These are phyloP conservation scores for Drosophila histrio DNA, from an alignment of 2,888 invertebrate genomes.

Conservation along the genomic window DNA sequence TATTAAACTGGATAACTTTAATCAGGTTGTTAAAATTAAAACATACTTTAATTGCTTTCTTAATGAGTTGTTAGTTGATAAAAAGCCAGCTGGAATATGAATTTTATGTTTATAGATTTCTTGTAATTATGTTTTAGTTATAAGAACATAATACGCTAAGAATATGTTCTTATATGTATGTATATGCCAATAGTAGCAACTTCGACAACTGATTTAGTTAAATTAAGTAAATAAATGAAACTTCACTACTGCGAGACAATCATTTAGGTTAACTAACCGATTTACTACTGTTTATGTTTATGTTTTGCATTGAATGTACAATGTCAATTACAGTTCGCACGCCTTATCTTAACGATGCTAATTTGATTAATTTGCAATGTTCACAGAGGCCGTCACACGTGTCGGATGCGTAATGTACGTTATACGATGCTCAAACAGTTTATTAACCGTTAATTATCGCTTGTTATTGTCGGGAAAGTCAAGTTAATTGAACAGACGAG, in stretches of 20 bases:
- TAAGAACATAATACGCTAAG: no score
- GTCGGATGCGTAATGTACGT: slow-evolving; percentile 59
- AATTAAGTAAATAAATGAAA: neutral
- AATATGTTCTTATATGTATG: no score
- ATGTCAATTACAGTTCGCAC: slow-evolving; percentile 48
- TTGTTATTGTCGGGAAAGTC: slow-evolving; percentile 61
- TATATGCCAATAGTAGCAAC: no score
- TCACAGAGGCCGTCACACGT: slow-evolving; percentile 42
- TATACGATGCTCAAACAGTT: slow-evolving; percentile 51
- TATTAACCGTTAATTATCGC: slow-evolving; percentile 75
- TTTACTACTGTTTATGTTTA: slow-evolving; percentile 62
- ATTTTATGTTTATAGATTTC: no score
- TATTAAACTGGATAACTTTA: neutral
- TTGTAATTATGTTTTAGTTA: no score
- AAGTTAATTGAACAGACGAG: slow-evolving; percentile 64
- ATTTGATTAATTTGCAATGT: slow-evolving; percentile 71
- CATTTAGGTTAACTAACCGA: neutral
- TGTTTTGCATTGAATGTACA: slow-evolving; percentile 47
- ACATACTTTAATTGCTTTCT: neutral
- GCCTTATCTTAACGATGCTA: slow-evolving; percentile 63
- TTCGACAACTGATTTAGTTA: no score
- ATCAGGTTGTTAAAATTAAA: neutral
- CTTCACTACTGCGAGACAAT: neutral
- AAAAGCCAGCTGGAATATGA: no score
- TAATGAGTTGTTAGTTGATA: no score